Base-by-base conservation (phyloP, 2,113 vertebrate species). In the Mustela lutreola region DNA sequence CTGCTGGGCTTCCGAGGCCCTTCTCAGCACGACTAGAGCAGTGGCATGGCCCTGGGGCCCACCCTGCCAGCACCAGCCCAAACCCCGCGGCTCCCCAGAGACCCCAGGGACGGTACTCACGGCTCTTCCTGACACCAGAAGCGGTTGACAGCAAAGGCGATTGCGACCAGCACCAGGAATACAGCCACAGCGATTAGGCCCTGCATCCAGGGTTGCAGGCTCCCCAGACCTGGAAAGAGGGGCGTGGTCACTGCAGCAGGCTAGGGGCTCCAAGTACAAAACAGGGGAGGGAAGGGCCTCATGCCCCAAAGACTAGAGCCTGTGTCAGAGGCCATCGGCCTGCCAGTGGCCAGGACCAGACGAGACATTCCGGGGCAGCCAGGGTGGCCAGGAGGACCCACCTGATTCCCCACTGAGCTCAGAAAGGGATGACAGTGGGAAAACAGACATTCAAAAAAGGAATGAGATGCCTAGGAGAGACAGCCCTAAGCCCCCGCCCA, bases 141-240 rank as follows among this genome's bases (percentile, higher is more conserved):
- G 95, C 98, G 99, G 94, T 99, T 99, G 90, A 99, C 97, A 14
- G 99, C 97, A 50, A 99, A 97, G 71, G 53, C 88, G 0, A 99
- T 93, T 5, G 99, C 99, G 1, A 98, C 82, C 0, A 99, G 98
- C 92, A 99, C 99, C 82, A 99, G 98, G 98, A 99, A 99, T 4
- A 98, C 98, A 0, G 60, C 89, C 28, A 99, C 98, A 0, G 99
- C 99, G 0, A 99, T 99, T 63, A 99, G 94, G 7, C 99, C 99
- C 0, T 98, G 99, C 96, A 99, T 98, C 99, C 99, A 99, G 78
- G 98, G 98, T 86, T 98, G 96, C 19, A 98, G 90, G 0, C 26
- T 94, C 48, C 98, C 89, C 33, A 48, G 71, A 75, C 67, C 98
- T 98, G 92, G 7, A 48, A 82, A 84, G 36, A 83, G 36, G 60